Conservation (phyloP, 2,797 vertebrate species). For the Helicolenus hilgendorfi region DNA sequence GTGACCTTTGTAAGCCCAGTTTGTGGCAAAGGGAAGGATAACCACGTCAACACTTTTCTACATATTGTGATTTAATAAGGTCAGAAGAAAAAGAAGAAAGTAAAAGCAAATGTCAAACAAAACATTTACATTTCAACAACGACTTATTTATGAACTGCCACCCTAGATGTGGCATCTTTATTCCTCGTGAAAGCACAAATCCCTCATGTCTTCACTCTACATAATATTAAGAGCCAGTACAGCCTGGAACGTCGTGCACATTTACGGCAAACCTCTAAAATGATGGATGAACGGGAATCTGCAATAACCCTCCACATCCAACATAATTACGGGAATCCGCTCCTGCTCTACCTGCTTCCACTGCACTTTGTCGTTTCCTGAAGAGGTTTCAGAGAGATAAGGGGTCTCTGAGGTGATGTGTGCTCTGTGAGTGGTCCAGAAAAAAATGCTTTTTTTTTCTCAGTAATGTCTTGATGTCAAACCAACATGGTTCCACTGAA, state of each 20-base stretch:
- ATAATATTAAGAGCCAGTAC: not conserved
- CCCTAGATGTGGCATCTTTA: not conserved
- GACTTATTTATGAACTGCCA: not conserved
- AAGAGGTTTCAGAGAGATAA: slow-evolving; percentile 21
- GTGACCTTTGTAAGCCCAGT: not conserved
- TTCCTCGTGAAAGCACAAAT: not conserved
- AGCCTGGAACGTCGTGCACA: slow-evolving; percentile 1
- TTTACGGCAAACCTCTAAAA: slow-evolving; percentile 43
- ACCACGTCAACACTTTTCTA: not conserved
- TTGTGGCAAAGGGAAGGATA: not conserved
- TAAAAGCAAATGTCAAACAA: not conserved
- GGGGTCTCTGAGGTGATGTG: slow-evolving; percentile 52
- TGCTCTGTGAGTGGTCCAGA: not conserved
- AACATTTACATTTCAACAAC: not conserved
- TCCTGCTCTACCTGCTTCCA: slow-evolving; percentile 42
- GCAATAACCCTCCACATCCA: slow-evolving; percentile 31
- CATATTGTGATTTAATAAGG: not conserved
- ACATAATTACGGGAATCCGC: slow-evolving; percentile 51
- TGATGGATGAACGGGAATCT: slow-evolving; percentile 56
- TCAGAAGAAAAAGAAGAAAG: not conserved
- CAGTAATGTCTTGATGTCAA: not conserved
- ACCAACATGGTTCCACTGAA: not conserved
- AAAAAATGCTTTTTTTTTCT: not conserved
- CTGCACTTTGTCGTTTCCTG: slow-evolving; percentile 41
- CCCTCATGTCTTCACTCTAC: not conserved